Conservation (phyloP, 2,888 invertebrate genomes). For the Pelosia muscerda region DNA sequence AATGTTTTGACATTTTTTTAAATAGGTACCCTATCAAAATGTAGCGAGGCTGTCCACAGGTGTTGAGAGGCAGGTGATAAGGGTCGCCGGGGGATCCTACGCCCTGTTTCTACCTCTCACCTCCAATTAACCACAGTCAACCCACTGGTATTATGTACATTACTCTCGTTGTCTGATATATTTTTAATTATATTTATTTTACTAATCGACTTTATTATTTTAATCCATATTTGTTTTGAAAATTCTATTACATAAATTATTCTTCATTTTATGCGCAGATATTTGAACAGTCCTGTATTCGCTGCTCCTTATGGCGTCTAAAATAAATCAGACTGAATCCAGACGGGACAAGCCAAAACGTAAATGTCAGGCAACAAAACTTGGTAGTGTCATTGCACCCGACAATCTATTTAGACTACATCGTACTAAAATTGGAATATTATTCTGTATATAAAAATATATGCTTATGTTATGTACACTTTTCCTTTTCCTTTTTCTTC, state of each 20-base stretch:
- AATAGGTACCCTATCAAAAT: conserved; percentile 57
- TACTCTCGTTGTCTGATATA: conserved; percentile 27
- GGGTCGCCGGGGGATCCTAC: conserved; percentile 57
- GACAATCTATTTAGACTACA: conserved; percentile 52
- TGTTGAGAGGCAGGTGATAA: conserved; percentile 68
- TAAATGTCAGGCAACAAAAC: conserved; percentile 83
- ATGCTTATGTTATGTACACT: not conserved
- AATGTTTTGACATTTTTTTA: conserved; percentile 67
- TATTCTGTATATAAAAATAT: conserved; percentile 7
- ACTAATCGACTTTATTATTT: conserved; percentile 19
- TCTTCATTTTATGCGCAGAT: conserved; percentile 9
- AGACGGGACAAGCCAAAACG: conserved; percentile 75
- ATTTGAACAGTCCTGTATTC: conserved; percentile 19
- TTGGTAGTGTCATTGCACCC: conserved; percentile 68
- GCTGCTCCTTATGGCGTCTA: conserved; percentile 55
- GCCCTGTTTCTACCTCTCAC: conserved; percentile 50
- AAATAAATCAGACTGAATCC: conserved; percentile 73
- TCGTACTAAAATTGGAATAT: conserved; percentile 40
- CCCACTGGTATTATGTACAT: conserved; percentile 35
- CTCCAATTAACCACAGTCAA: conserved; percentile 60
- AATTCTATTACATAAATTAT: not conserved
- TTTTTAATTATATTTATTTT: conserved; percentile 32
- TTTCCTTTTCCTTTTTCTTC: not conserved
- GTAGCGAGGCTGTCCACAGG: conserved; percentile 58
- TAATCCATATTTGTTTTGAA: not conserved